A percentile compares a stretch with the other conserved stretches of the same genome.
Evolutionary conservation across 2,113 vertebrate genomes (phyloP).

Genomic region (Scolopax mira): DNA sequence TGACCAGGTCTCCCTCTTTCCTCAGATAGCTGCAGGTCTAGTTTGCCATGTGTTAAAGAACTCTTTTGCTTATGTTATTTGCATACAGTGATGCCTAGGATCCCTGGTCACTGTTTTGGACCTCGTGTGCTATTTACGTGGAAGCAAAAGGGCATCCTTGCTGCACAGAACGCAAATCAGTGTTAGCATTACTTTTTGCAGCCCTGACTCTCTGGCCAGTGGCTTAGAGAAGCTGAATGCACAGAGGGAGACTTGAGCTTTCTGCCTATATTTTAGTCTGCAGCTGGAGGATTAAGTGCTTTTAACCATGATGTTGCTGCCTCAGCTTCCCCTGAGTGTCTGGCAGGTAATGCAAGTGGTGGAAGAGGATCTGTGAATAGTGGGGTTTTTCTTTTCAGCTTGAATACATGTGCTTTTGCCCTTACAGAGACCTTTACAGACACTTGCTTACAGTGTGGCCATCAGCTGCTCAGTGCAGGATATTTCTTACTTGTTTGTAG

Average conservation of each 20-base stretch:
- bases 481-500: neutral
- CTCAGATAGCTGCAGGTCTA: too few relatives aligned
- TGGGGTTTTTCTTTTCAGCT: neutral
- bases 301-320: neutral
- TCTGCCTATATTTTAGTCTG: neutral
- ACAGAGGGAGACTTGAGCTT: neutral
- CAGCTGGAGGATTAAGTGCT: neutral
- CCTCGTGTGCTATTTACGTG: neutral
- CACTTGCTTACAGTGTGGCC: neutral
- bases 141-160: neutral
- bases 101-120: neutral
- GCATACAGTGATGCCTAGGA: neutral
- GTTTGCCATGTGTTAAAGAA: neutral
- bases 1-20: neutral
- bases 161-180: neutral
- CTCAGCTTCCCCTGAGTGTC: neutral
- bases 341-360: neutral
- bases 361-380: neutral
- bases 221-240: neutral
- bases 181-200: neutral
- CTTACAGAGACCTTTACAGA: neutral
- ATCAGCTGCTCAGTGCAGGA: neutral
- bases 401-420: neutral
- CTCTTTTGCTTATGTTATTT: fast-evolving
- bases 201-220: neutral